A percentile compares a stretch with the other conserved stretches of the same genome.
phyloP scores from a whole-genome alignment of 2,888 invertebrate genomes.

The Drosophila hawaiiensis region DNA sequence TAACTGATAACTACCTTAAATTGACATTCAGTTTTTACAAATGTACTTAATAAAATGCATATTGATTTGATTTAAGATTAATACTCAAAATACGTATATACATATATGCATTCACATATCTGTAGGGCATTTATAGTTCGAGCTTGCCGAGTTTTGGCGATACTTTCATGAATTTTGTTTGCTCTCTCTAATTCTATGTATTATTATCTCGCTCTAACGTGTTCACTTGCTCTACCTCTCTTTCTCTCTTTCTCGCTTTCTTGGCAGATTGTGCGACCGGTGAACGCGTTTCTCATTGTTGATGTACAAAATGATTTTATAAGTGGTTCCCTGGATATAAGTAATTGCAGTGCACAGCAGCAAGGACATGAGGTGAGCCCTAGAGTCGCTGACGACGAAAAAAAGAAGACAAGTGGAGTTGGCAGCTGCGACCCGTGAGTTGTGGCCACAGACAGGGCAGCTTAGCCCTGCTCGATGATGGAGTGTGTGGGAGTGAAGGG shows the following conservation, averaged over 20 bases:
- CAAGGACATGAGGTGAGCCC: slow-evolving; percentile 91
- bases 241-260: slow-evolving; percentile 60
- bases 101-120: too few relatives aligned
- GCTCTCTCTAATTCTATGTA: slow-evolving; percentile 34
- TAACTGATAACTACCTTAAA: background rate
- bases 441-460: slow-evolving; percentile 68
- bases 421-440: slow-evolving; percentile 49
- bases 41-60: background rate
- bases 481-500: background rate
- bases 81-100: background rate
- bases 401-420: slow-evolving; percentile 31
- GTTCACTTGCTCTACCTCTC: slow-evolving; percentile 51
- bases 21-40: background rate
- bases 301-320: slow-evolving; percentile 99
- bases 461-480: slow-evolving; percentile 45
- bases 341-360: slow-evolving; percentile 96
- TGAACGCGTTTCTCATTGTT: slow-evolving; percentile 95
- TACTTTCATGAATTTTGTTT: slow-evolving; percentile 13
- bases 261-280: slow-evolving; percentile 92
- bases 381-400: slow-evolving; percentile 29
- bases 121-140: slow-evolving; percentile 12
- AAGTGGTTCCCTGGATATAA: slow-evolving; percentile 96
- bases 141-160: background rate
- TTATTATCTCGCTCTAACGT: slow-evolving; percentile 39
- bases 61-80: background rate